phyloP scores from a whole-genome alignment of 2,113 vertebrate genomes.

The Etia nguti region DNA sequence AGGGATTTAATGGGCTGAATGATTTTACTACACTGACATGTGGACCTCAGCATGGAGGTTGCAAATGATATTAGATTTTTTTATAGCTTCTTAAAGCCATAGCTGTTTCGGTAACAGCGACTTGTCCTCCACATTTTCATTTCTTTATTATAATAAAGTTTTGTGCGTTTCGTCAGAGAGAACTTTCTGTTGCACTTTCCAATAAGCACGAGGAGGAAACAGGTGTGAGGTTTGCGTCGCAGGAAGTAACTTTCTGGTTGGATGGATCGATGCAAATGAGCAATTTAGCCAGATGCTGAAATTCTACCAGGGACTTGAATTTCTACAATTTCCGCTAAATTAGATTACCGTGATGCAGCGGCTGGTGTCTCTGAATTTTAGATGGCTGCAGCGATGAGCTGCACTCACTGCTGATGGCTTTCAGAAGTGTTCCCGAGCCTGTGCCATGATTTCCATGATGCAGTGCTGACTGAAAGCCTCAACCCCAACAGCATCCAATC shows the following conservation, averaged over 20 bases:
- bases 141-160: neutral
- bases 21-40: neutral
- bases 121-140: neutral
- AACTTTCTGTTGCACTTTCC: neutral
- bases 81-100: neutral
- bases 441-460: neutral
- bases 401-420: neutral
- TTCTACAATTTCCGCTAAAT: neutral
- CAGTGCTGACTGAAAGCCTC: neutral
- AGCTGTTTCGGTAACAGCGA: accelerated
- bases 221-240: neutral
- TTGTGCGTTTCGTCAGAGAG: neutral
- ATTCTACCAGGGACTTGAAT: neutral
- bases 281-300: accelerated
- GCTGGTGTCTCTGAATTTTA: neutral
- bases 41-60: neutral
- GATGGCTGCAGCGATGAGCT: neutral
- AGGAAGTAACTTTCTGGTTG: neutral
- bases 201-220: neutral
- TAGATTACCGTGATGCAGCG: neutral
- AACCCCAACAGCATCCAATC: neutral
- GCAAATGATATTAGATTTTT: accelerated
- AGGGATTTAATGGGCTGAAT: neutral
- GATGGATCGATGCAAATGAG: neutral
- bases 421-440: accelerated